phyloP scores from a whole-genome alignment of 2,113 vertebrate species.

The Bos javanicus region DNA sequence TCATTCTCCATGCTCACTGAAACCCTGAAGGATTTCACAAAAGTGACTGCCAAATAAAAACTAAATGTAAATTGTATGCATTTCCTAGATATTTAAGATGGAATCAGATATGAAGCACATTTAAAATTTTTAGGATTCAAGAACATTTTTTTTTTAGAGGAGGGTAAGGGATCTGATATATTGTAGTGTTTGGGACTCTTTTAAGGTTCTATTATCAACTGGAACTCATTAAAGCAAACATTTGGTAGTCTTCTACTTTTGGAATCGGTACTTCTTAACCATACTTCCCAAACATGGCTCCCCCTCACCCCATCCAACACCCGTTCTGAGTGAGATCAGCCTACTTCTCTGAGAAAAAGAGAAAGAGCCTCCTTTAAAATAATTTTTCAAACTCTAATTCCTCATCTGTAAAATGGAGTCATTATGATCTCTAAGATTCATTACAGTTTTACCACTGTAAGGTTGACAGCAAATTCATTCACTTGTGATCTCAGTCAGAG shows the following conservation, averaged over 20 bases:
- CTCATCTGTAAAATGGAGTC: background rate
- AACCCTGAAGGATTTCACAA: background rate
- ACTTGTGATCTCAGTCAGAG: background rate
- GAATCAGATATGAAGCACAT: background rate
- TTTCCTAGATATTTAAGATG: background rate
- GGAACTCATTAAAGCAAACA: background rate
- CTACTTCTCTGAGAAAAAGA: background rate
- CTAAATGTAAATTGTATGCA: background rate
- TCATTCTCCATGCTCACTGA: background rate
- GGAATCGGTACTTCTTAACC: background rate
- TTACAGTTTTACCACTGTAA: background rate
- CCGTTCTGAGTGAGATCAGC: constrained; percentile 18
- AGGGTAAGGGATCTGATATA: background rate
- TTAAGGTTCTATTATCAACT: background rate
- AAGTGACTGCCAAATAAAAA: background rate
- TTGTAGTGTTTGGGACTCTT: background rate
- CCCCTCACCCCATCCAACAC: background rate
- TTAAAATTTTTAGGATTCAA: background rate
- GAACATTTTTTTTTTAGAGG: background rate
- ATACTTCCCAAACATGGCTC: constrained; percentile 48
- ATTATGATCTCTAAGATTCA: background rate
- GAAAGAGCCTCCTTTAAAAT: constrained; percentile 3
- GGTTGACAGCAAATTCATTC: background rate
- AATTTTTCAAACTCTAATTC: background rate
- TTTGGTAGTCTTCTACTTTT: constrained; percentile 32